Percentiles rank a stretch among this genome's conserved stretches.
These are phyloP conservation scores for Drosophila meridionalis DNA, from an alignment of 2,888 invertebrate species.

Conservation along the genomic window DNA sequence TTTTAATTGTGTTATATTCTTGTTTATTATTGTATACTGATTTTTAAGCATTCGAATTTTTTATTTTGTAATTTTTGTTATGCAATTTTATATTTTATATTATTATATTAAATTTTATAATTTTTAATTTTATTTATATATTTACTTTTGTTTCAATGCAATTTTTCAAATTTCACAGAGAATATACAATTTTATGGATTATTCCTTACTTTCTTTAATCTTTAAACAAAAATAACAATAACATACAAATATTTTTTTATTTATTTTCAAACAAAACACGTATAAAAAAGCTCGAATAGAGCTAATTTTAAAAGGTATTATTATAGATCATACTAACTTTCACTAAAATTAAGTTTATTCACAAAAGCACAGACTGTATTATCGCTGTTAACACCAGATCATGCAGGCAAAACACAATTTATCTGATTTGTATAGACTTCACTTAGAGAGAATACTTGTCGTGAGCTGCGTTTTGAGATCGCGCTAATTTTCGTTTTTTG, in stretches of 20 bases:
- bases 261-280: background rate
- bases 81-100: too few relatives aligned
- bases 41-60: too few relatives aligned
- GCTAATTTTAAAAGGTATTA: background rate
- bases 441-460: background rate
- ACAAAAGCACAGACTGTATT: background rate
- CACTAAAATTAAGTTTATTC: background rate
- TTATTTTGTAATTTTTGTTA: too few relatives aligned
- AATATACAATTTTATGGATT: background rate
- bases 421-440: background rate
- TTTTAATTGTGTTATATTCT: too few relatives aligned
- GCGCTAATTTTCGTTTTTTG: background rate
- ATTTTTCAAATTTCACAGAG: background rate
- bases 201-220: background rate
- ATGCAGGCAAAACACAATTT: background rate
- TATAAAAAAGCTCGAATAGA: background rate
- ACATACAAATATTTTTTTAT: background rate
- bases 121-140: background rate
- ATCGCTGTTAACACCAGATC: background rate
- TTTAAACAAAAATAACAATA: too few relatives aligned
- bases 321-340: background rate
- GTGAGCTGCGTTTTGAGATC: background rate
- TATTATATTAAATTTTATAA: too few relatives aligned
- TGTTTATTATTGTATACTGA: too few relatives aligned
- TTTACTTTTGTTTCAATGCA: background rate